Evolutionary conservation across 1,140 invertebrate genomes (phyloP).

Genomic region (Nylanderia fulva): DNA sequence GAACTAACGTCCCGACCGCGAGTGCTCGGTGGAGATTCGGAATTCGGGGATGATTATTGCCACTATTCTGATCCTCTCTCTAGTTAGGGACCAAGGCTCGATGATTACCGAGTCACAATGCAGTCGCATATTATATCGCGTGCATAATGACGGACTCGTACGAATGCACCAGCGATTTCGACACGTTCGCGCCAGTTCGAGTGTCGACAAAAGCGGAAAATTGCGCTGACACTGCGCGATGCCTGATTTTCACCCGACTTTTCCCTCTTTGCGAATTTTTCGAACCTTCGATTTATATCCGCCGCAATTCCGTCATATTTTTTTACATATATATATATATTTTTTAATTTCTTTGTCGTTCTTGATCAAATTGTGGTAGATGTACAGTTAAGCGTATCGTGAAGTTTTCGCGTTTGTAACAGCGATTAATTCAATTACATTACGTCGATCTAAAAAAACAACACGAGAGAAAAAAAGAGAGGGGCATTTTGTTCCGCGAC

Average conservation of each 20-base stretch:
- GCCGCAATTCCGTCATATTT: not conserved
- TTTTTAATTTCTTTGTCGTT: not conserved
- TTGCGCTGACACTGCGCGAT: conserved; percentile 40
- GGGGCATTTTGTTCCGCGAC: conserved; percentile 33
- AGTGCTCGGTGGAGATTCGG: conserved; percentile 54
- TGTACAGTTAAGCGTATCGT: not conserved
- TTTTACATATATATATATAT: not conserved
- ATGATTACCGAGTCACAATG: conserved; percentile 74
- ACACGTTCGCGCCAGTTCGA: conserved; percentile 67
- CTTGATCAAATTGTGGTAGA: not conserved
- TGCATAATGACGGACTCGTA: conserved; percentile 70
- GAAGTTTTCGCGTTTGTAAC: not conserved
- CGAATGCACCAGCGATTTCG: conserved; percentile 72
- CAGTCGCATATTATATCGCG: conserved; percentile 71
- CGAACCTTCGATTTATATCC: conserved; percentile 5
- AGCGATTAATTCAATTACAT: conserved; percentile 53
- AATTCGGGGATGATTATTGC: conserved; percentile 60
- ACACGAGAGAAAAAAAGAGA: conserved; percentile 6
- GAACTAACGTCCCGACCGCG: conserved; percentile 58
- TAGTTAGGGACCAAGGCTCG: conserved; percentile 28
- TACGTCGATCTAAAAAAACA: conserved; percentile 41
- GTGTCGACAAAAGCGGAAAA: conserved; percentile 67
- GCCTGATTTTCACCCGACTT: not conserved
- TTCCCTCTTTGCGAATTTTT: not conserved
- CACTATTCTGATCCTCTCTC: not conserved